phyloP scores from a whole-genome alignment of 2,113 vertebrate species.

The Centropus bengalensis region DNA sequence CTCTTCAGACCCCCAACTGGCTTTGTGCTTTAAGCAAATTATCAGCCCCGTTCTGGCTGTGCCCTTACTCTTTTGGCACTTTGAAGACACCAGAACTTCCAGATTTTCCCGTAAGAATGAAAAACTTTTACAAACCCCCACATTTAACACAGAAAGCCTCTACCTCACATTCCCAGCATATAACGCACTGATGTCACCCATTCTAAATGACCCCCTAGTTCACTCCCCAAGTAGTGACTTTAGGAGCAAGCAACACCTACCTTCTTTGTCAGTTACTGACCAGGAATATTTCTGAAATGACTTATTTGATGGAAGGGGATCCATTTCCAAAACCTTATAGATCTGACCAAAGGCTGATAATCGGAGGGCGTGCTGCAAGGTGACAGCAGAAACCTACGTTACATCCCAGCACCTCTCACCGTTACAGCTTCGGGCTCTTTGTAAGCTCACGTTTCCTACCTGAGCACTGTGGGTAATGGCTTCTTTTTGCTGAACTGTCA shows the following conservation, averaged over 20 bases:
- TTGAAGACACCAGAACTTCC: background rate
- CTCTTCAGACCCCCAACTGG: background rate
- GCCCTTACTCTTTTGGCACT: background rate
- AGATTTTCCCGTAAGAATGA: background rate
- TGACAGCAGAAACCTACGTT: background rate
- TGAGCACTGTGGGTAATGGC: conserved; percentile 94
- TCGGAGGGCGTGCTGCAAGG: conserved; percentile 89
- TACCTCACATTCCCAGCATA: background rate
- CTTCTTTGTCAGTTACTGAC: conserved; percentile 94
- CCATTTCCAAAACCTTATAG: conserved; percentile 98
- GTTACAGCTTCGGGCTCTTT: background rate
- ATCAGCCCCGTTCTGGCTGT: background rate
- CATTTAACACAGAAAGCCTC: background rate
- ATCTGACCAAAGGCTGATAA: conserved; percentile 98
- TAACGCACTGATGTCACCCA: background rate
- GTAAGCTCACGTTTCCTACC: conserved; percentile 72
- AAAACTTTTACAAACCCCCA: background rate
- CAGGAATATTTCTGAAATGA: conserved; percentile 96
- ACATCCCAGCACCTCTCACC: background rate
- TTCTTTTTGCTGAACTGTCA: conserved; percentile 93
- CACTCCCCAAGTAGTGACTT: background rate
- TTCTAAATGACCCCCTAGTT: background rate
- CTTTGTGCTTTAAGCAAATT: background rate
- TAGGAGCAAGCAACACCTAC: conserved; percentile 71
- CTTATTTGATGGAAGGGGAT: conserved; percentile 96